Conservation (phyloP, 35 echinoderm and acorn worm species). For the Holothuria glaberrima region DNA sequence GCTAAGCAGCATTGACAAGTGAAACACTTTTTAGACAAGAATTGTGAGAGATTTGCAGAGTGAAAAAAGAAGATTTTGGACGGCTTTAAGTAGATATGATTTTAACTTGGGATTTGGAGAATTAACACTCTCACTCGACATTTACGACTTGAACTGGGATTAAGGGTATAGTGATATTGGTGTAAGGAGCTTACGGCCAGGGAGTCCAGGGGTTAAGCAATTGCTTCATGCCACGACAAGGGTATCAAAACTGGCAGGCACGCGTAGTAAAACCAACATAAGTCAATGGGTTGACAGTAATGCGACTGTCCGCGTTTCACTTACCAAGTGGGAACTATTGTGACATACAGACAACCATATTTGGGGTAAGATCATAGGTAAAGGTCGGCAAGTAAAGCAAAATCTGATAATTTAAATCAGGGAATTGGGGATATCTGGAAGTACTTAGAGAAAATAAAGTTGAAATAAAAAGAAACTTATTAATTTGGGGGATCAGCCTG, state of each 20-base stretch:
- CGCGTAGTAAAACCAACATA: conserved; percentile 48
- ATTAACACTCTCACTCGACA: conserved; percentile 10
- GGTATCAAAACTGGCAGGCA: conserved; percentile 25
- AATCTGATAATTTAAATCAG: too few relatives aligned
- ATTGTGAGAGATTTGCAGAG: conserved; percentile 24
- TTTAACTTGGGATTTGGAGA: conserved; percentile 30
- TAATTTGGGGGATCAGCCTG: too few relatives aligned
- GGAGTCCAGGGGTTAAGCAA: conserved; percentile 4
- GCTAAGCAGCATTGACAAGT: conserved; percentile 36
- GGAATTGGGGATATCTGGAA: too few relatives aligned
- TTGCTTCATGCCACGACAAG: background rate
- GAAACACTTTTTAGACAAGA: conserved; percentile 34
- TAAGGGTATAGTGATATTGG: conserved; percentile 45
- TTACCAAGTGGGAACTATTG: too few relatives aligned
- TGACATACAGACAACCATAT: too few relatives aligned
- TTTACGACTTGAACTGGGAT: conserved; percentile 42
- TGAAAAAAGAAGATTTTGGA: conserved; percentile 9
- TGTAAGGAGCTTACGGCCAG: conserved; percentile 39
- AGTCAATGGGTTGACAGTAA: conserved; percentile 5
- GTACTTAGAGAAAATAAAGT: too few relatives aligned
- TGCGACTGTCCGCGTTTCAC: background rate
- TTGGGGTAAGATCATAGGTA: too few relatives aligned
- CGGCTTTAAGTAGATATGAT: conserved; percentile 40
- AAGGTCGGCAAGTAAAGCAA: too few relatives aligned
- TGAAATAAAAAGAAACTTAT: too few relatives aligned